Conservation (phyloP, 1,140 invertebrate genomes). For the Aporrectodea caliginosa region DNA sequence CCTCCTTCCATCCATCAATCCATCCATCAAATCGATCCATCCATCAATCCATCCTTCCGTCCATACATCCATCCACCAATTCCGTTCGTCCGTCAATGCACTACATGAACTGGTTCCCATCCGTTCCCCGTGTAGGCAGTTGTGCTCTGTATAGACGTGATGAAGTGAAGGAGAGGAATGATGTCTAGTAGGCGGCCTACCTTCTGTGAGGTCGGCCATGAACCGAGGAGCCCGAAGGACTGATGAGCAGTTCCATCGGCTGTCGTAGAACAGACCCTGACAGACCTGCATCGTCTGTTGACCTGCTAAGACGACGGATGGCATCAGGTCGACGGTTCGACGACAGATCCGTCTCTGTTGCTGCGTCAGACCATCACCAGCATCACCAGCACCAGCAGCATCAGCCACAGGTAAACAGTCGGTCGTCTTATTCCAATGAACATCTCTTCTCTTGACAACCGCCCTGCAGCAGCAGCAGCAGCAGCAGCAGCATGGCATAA, state of each 20-base stretch:
- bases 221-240: conserved; percentile 70
- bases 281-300: conserved; percentile 66
- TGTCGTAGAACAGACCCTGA: conserved; percentile 66
- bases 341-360: conserved; percentile 45
- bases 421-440: conserved; percentile 26
- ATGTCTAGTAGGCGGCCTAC: too few relatives aligned
- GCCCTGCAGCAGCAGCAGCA: conserved; percentile 10
- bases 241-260: conserved; percentile 79
- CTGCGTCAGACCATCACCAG: background rate
- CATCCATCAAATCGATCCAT: too few relatives aligned
- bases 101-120: too few relatives aligned
- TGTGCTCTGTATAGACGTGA: too few relatives aligned
- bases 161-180: too few relatives aligned
- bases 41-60: too few relatives aligned
- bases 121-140: too few relatives aligned
- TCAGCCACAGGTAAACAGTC: conserved; percentile 14
- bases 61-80: too few relatives aligned
- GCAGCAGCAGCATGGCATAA: background rate
- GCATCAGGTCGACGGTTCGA: conserved; percentile 72
- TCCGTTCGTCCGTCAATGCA: too few relatives aligned
- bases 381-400: background rate
- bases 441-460: conserved; percentile 8
- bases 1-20: too few relatives aligned
- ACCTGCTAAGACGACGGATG: conserved; percentile 68
- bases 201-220: conserved; percentile 72